Evolutionary conservation across 2,888 invertebrate species (phyloP), one percentile per base, ranked within the genome.

Genomic region (Lasioglossum vierecki): DNA sequence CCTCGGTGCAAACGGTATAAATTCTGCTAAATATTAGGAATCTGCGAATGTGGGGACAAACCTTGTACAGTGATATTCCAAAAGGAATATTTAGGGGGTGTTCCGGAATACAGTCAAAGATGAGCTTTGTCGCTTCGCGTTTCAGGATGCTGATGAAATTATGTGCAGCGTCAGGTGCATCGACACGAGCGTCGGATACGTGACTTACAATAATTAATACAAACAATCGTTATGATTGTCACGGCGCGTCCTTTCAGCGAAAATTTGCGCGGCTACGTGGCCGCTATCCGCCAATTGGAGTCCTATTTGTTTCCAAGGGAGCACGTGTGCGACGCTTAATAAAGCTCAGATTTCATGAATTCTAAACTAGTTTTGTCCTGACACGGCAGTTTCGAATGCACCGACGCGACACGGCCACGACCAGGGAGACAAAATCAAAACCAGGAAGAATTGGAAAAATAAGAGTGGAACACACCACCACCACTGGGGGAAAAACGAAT

Each of bases 201-300:
- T 94, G 93, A 94, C 94, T 94, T 93, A 93, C 92, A 91, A 92
- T 93, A 93, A 94, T 94, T 93, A 92, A 91, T 90, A 91, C 90
- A 90, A 92, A 93, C 92, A 93, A 92, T 91, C 89, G 89, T 87
- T 85, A 87, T 89, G 84, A 85, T 86, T 90, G 86, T 89, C 91
- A 88, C 88, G 89, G 83, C 88, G 77, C 74, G 79, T 84, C 84
- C 79, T 82, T 87, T 83, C 82, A 86, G 44, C 57, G 74, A 35
- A 72, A 76, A 88, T 79, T 88, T 84, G 76, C 84, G 73, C 79
- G 81, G 60, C 84, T 53, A 79, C 85, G 76, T 77, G 82, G 71
- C 39, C 46, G 71, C 76, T 73, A 75, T 86, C 53, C 75, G 46
- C 73, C 90, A 91, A 92, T 93, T 89, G 89, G 81, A 85, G 53